Evolutionary conservation across 2,113 vertebrate genomes (phyloP), one percentile per base, ranked within the genome.

Genomic region (Marmota flaviventris): DNA sequence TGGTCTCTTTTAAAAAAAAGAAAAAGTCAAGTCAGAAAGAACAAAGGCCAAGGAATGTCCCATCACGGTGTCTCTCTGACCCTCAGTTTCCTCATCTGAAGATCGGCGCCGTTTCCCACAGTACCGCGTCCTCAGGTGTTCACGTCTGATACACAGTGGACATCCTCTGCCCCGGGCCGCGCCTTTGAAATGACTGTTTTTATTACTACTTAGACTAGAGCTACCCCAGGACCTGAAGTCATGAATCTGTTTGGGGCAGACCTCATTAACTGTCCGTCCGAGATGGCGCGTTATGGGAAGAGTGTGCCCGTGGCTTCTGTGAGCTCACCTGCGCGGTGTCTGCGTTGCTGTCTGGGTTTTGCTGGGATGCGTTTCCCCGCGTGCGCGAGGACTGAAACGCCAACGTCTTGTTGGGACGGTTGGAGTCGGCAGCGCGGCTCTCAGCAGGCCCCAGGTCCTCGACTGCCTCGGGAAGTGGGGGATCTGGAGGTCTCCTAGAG

Each of bases 181-280:
- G 5, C 24, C 27, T 32, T 76, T 69, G 39, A 65, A 85, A 91
- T 42, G 76, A 45, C 34, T 37, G 24, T 69, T 89, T 81, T 92
- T 90, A 93, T 95, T 48, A 89, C 63, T 75, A 3, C 53, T 93
- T 75, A 65, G n/a, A 72, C 88, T 93, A 90, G 91, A 95, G 61
- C 85, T 86, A 89, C 56, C 56, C 67, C 73, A 94, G 93, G 85
- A 91, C 86, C 78, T 1, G 18, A 84, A 88, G 67, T 53, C 73
- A 92, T 77, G 87, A 42, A 87, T 96, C 94, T 77, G 77, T 37
- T 96, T 42, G 5, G 22, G 65, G 85, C 45, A 94, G 91, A 78
- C 42, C 85, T 98, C 91, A 94, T 95, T 70, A 85, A 95, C 39
- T 17, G 27, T 89, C 88, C 65, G 83, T 70, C 85, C 85, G 51